Evolutionary conservation across 1,140 invertebrate species (phyloP).

Genomic region (Gonatopus flavifemur): DNA sequence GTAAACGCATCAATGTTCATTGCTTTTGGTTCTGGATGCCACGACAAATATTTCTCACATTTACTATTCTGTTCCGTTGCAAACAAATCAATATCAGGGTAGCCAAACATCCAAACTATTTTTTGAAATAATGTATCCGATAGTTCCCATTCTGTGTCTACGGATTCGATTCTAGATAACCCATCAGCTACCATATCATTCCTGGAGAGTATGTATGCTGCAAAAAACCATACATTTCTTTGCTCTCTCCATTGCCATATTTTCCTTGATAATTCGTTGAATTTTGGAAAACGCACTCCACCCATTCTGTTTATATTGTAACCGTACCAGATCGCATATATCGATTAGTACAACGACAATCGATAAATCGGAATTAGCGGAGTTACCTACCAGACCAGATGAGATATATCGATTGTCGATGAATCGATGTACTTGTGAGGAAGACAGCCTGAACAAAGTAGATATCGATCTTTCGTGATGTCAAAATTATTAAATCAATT

Average conservation of each 20-base stretch:
- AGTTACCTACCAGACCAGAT: too few species aligned
- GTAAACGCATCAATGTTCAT: constrained; percentile 14
- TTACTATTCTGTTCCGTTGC: constrained; percentile 7
- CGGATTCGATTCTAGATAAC: constrained; percentile 5
- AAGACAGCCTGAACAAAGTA: too few species aligned
- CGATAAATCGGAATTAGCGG: too few species aligned
- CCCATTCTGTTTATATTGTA: constrained; percentile 17
- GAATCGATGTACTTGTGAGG: too few species aligned
- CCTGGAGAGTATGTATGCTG: constrained; percentile 6
- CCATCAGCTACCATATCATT: constrained; percentile 6
- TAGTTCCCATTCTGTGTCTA: constrained; percentile 12
- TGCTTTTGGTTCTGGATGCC: constrained; percentile 12
- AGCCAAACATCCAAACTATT: constrained; percentile 8
- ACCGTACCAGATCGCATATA: too few species aligned
- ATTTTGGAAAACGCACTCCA: constrained; percentile 1
- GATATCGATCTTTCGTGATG: too few species aligned
- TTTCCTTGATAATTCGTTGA: constrained; percentile 2
- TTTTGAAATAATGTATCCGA: not conserved
- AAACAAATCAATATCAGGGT: constrained; percentile 14
- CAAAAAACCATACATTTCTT: constrained; percentile 4
- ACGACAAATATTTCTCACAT: constrained; percentile 13
- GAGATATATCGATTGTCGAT: too few species aligned
- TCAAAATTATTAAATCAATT: too few species aligned
- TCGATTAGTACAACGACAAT: too few species aligned
- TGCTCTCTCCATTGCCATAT: constrained; percentile 15